A percentile compares a stretch with the other conserved stretches of the same genome.
phyloP scores from a whole-genome alignment of 1,140 invertebrate species.

The Teleopsis dalmanni region DNA sequence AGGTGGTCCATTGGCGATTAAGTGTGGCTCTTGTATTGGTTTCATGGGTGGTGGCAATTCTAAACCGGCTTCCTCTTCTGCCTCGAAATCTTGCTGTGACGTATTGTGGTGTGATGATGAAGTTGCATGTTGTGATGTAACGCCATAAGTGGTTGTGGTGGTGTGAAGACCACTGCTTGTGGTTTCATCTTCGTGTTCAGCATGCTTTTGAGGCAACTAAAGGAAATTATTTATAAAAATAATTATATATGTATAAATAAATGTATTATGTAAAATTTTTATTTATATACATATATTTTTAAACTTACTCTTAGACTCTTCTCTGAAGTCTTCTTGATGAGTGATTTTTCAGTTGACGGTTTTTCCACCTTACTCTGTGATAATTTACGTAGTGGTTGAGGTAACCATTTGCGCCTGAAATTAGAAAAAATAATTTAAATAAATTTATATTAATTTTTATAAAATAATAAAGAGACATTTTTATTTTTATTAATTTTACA shows the following conservation, averaged over 20 bases:
- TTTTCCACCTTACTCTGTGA: conserved; percentile 85
- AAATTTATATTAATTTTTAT: too few relatives aligned
- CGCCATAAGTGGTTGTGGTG: conserved; percentile 14
- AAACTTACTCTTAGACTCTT: conserved; percentile 67
- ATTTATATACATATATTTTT: not conserved
- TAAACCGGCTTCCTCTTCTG: conserved; percentile 68
- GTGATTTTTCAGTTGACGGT: conserved; percentile 46
- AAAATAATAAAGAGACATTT: too few relatives aligned
- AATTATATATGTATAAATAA: not conserved
- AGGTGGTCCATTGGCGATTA: conserved; percentile 49
- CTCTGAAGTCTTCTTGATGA: conserved; percentile 69
- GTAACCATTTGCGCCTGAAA: conserved; percentile 81
- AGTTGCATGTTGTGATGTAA: conserved; percentile 11
- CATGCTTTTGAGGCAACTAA: conserved; percentile 32
- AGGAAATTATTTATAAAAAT: conserved; percentile 13
- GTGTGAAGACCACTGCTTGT: conserved; percentile 18
- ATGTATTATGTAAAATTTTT: not conserved
- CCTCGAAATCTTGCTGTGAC: conserved; percentile 48
- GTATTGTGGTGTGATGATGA: conserved; percentile 25
- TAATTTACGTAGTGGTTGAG: conserved; percentile 77
- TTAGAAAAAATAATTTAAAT: conserved; percentile 5
- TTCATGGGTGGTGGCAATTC: conserved; percentile 94
- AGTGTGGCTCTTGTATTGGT: conserved; percentile 68
- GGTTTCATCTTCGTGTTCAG: conserved; percentile 30
- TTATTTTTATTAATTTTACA: too few relatives aligned